These are phyloP conservation scores for Nerophis ophidion DNA, from an alignment of 2,113 vertebrate genomes.

Conservation along the genomic window DNA sequence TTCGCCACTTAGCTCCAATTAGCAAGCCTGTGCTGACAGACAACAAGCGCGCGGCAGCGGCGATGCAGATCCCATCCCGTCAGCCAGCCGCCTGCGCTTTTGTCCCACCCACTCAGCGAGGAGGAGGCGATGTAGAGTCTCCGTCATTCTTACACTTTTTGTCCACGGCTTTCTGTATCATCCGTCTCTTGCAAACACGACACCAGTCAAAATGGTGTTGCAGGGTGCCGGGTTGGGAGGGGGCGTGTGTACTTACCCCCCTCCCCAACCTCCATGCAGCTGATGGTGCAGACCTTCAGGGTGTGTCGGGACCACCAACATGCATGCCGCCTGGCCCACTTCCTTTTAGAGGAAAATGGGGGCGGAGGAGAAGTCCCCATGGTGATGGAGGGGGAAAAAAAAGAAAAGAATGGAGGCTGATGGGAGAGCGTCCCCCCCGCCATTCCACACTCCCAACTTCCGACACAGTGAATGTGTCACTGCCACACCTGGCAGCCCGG, in stretches of 20 bases:
- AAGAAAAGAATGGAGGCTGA: not conserved
- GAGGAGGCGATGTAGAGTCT: not conserved
- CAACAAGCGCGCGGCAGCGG: no score
- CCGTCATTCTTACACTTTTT: not conserved
- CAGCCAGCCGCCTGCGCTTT: not conserved
- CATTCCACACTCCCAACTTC: not conserved
- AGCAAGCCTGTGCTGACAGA: not conserved
- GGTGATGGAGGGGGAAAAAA: no score
- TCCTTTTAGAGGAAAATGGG: no score
- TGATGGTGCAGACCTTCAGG: not conserved
- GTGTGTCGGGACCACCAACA: constrained; percentile 3
- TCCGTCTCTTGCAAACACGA: no score
- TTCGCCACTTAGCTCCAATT: not conserved
- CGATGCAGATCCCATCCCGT: no score
- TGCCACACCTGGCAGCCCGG: no score
- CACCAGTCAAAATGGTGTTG: no score
- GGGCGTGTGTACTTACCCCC: not conserved
- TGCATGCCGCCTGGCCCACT: not conserved
- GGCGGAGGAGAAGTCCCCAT: no score
- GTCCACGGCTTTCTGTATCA: no score
- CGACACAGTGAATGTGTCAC: no score
- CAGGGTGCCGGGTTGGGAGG: no score
- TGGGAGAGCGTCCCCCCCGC: not conserved
- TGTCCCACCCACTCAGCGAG: not conserved
- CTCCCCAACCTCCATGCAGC: not conserved